phyloP scores from a whole-genome alignment of 2,113 vertebrate genomes.

The Arvicanthis niloticus region DNA sequence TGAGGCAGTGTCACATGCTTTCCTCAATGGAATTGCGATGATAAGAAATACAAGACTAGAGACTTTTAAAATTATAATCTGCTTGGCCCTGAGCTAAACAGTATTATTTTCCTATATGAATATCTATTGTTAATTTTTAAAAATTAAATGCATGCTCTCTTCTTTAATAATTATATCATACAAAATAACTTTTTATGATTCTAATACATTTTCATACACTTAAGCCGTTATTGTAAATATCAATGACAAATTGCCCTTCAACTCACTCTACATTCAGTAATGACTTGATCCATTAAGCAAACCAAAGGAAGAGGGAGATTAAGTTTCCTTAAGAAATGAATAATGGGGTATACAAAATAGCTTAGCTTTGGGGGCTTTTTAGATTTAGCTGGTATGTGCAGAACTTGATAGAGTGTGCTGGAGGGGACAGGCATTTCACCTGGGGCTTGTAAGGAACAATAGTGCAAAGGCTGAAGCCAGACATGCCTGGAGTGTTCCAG shows the following conservation, averaged over 20 bases:
- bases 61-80: constrained; percentile 31
- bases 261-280: constrained; percentile 18
- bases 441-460: no score
- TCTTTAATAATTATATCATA: constrained; percentile 30
- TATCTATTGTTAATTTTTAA: constrained; percentile 13
- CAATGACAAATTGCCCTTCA: constrained; percentile 45
- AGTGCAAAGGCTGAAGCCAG: background rate
- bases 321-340: constrained; percentile 26
- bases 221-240: constrained; percentile 53
- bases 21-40: background rate
- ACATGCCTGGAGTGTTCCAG: background rate
- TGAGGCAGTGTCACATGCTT: background rate
- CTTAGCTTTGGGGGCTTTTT: background rate
- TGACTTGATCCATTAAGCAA: constrained; percentile 52
- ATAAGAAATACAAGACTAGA: constrained; percentile 16
- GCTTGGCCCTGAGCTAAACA: background rate
- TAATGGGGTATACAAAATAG: constrained; percentile 1
- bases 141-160: constrained; percentile 23
- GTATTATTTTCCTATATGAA: background rate
- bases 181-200: constrained; percentile 59
- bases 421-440: background rate
- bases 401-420: background rate
- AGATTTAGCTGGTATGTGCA: background rate
- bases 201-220: constrained; percentile 53
- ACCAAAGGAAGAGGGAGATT: constrained; percentile 18